These are phyloP conservation scores for Tuta absoluta DNA, from an alignment of 2,888 invertebrate genomes.

Conservation along the genomic window DNA sequence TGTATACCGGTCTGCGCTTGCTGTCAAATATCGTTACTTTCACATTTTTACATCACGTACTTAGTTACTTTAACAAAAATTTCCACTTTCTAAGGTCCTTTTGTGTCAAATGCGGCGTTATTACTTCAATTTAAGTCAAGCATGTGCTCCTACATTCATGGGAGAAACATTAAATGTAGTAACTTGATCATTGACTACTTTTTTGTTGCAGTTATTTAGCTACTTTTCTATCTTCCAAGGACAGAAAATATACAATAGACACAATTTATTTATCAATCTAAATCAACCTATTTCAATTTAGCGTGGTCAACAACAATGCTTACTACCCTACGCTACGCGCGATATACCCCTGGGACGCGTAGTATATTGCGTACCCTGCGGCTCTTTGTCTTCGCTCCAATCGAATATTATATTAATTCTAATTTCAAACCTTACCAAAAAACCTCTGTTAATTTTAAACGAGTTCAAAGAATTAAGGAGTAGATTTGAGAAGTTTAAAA, in stretches of 20 bases:
- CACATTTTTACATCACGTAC: background rate
- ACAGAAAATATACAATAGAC: too few species aligned
- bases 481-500: slow-evolving; percentile 1
- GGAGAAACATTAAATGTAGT: too few species aligned
- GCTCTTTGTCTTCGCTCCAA: slow-evolving; percentile 53
- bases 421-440: slow-evolving; percentile 52
- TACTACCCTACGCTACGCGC: slow-evolving; percentile 26
- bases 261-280: background rate
- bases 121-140: too few species aligned
- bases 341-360: slow-evolving; percentile 43
- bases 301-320: background rate
- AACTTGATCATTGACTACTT: too few species aligned
- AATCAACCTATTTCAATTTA: background rate
- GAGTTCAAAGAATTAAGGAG: slow-evolving; percentile 29
- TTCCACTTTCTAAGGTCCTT: too few species aligned
- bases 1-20: background rate
- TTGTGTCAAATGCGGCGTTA: too few species aligned
- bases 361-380: slow-evolving; percentile 56
- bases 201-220: too few species aligned
- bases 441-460: slow-evolving; percentile 48
- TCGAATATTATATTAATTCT: slow-evolving; percentile 69
- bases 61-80: too few species aligned
- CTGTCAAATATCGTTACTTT: background rate
- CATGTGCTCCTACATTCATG: too few species aligned
- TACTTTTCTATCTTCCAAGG: too few species aligned